phyloP scores from a whole-genome alignment of 2,113 vertebrate genomes.

The Ictalurus punctatus region DNA sequence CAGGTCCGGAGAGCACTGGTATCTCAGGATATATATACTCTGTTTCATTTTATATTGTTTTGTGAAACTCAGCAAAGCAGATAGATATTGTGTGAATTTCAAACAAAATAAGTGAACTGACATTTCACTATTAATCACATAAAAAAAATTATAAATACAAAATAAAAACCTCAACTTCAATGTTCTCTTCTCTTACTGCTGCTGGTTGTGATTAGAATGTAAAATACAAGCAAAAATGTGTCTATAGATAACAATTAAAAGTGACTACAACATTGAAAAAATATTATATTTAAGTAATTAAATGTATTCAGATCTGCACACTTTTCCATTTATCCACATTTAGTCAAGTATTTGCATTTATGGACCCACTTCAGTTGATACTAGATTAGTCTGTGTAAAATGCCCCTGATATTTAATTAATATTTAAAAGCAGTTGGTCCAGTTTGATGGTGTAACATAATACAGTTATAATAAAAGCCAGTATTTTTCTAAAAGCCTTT shows the following conservation, averaged over 20 bases:
- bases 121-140: neutral
- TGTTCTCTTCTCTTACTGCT: neutral
- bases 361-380: neutral
- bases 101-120: neutral
- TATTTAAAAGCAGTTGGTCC: neutral
- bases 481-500: conserved; percentile 15
- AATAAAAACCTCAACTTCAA: no score
- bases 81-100: neutral
- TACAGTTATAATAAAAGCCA: conserved; percentile 29
- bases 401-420: neutral
- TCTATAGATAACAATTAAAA: neutral
- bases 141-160: no score
- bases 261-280: neutral
- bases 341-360: neutral
- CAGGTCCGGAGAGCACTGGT: no score
- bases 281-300: neutral
- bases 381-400: neutral
- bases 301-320: neutral
- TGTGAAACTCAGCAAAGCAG: neutral
- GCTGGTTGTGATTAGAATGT: neutral
- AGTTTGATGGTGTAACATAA: neutral
- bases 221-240: neutral
- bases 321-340: neutral
- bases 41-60: neutral
- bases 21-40: neutral